Evolutionary conservation across 2,888 invertebrate species (phyloP).

Genomic region (Drosophila diplacantha): DNA sequence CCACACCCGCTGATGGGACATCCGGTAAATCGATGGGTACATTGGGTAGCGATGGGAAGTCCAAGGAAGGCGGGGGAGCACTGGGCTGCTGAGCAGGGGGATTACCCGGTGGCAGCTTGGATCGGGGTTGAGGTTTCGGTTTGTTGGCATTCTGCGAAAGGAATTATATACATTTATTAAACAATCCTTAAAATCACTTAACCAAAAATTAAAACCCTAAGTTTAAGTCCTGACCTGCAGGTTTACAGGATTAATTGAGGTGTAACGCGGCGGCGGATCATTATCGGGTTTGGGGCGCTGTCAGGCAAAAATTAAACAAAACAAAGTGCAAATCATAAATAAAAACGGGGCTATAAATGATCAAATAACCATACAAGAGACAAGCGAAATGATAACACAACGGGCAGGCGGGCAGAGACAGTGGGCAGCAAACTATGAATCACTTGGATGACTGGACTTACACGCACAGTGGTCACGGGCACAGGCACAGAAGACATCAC

Average conservation of each 20-base stretch:
- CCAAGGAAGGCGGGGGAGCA: conserved; percentile 61
- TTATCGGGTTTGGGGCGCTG: conserved; percentile 70
- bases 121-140: conserved; percentile 87
- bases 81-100: conserved; percentile 50
- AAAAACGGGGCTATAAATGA: conserved; percentile 27
- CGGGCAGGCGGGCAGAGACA: conserved; percentile 14
- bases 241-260: conserved; percentile 77
- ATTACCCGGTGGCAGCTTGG: conserved; percentile 80
- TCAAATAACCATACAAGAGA: conserved; percentile 15
- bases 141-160: conserved; percentile 76
- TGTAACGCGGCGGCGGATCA: conserved; percentile 77
- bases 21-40: conserved; percentile 85
- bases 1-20: conserved; percentile 55
- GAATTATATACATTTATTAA: background rate
- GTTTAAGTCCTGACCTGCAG: conserved; percentile 73
- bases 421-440: conserved; percentile 40
- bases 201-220: background rate
- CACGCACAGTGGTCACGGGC: conserved; percentile 35
- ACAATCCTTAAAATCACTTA: too few species aligned
- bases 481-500: conserved; percentile 44
- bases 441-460: conserved; percentile 55
- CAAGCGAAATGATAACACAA: conserved; percentile 29
- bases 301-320: conserved; percentile 48
- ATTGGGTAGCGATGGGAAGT: conserved; percentile 67
- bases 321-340: conserved; percentile 39